Evolutionary conservation across 2,797 vertebrate genomes (phyloP).

Genomic region (Danio albolineatus): DNA sequence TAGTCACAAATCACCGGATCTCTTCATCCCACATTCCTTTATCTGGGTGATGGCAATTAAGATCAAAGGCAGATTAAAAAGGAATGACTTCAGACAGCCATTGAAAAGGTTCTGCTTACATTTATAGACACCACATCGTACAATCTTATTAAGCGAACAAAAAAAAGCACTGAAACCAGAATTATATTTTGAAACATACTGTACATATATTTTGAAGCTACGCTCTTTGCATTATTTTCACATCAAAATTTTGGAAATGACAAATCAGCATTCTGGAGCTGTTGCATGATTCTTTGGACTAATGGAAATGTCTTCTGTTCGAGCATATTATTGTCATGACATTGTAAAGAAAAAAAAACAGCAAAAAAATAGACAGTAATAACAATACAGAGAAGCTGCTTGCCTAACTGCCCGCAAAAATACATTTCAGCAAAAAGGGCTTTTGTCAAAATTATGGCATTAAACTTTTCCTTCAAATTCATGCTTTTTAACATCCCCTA

Average conservation of each 20-base stretch:
- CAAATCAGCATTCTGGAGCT: background rate
- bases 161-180: background rate
- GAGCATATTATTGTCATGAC: background rate
- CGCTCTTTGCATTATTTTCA: background rate
- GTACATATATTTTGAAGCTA: too few relatives aligned
- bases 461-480: background rate
- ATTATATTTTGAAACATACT: background rate
- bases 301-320: background rate
- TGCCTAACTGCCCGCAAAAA: background rate
- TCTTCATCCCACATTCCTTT: slow-evolving; percentile 60
- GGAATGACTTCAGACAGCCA: slow-evolving; percentile 70
- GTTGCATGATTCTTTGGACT: background rate
- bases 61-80: slow-evolving; percentile 68
- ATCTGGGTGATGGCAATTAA: slow-evolving; percentile 64
- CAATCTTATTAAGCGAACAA: slow-evolving; percentile 4
- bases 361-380: background rate
- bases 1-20: slow-evolving; percentile 21
- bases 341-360: background rate
- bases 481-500: background rate
- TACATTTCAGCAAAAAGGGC: background rate
- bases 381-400: slow-evolving; percentile 1
- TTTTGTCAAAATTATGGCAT: background rate
- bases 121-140: slow-evolving; percentile 56
- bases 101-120: slow-evolving; percentile 61
- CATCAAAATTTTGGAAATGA: background rate